Conservation (phyloP, 2,797 vertebrate genomes). For the Darevskia nairensis region DNA sequence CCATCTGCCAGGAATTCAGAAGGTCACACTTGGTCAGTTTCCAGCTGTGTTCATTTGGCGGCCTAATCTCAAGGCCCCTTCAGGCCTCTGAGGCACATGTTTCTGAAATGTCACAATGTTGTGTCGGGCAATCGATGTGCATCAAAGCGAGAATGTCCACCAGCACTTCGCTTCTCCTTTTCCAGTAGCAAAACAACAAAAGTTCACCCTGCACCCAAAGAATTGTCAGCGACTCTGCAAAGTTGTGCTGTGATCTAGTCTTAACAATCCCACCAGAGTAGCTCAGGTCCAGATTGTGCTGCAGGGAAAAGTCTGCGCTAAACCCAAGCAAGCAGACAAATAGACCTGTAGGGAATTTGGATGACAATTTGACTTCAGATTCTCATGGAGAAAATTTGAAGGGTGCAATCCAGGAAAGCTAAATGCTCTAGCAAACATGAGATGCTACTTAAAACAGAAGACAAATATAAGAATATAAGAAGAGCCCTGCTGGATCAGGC, state of each 20-base stretch:
- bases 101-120: neutral
- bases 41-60: neutral
- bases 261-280: neutral
- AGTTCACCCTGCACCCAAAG: neutral
- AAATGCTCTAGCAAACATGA: neutral
- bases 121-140: neutral
- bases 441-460: neutral
- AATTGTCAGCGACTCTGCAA: neutral
- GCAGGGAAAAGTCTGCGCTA: neutral
- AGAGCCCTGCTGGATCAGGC: too few relatives aligned
- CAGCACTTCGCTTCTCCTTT: rapidly evolving
- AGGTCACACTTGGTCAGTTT: rapidly evolving
- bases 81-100: neutral
- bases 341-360: neutral
- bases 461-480: too few relatives aligned
- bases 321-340: neutral
- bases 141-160: rapidly evolving
- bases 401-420: too few relatives aligned
- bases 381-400: neutral
- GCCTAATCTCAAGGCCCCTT: rapidly evolving
- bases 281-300: too few relatives aligned
- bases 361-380: neutral
- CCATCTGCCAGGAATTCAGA: neutral
- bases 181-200: neutral
- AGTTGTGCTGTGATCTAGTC: neutral